Base-by-base conservation (phyloP, 2,113 vertebrate genomes). In the Physeter macrocephalus region DNA sequence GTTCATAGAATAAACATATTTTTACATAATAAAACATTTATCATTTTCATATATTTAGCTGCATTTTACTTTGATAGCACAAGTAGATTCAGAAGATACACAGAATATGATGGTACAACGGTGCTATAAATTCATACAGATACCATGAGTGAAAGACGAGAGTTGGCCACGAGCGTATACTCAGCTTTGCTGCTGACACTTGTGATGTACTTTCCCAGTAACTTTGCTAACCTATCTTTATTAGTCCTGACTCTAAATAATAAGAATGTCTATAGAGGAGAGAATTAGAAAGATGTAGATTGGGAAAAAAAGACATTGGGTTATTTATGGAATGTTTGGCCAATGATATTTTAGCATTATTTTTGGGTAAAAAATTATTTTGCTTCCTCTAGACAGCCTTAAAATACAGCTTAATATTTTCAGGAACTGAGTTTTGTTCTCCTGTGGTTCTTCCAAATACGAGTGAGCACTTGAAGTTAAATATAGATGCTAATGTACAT, bases 381-480 rank as follows among this genome's bases (percentile, higher is more conserved):
- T 54, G 3, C 17, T 69, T 61, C 10, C 10, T 92, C 17, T 67
- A 91, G 39, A 61, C 15, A 88, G 29, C 21, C 12, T 25, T 8
- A 84, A 92, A 96, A 54, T 94, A 62, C 14, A 82, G 4, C 6
- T 46, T 25, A 75, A 74, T n/a, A 49, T 72, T 91, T 69, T 90
- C 15, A 77, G 25, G 25, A 71, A 69, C 15, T 39, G 18, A 59
- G 25, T 54, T 46, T 72, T 34, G 7, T 23, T 15, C 18, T 85
- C 25, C 41, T 66, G 6, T 74, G 8, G 8, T 17, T 83, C 14
- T 93, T 75, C 31, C 11, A 41, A n/a, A 54, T 49, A 62, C 8
- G 31, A n/a, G 46, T 18, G 9, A 36, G 49, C 1, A 23, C 69
- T 69, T 72, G 34, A 82, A 71, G 54, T 36, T 62, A 75, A 86